phyloP scores from a whole-genome alignment of 2,113 vertebrate genomes.

The Fregata magnificens region DNA sequence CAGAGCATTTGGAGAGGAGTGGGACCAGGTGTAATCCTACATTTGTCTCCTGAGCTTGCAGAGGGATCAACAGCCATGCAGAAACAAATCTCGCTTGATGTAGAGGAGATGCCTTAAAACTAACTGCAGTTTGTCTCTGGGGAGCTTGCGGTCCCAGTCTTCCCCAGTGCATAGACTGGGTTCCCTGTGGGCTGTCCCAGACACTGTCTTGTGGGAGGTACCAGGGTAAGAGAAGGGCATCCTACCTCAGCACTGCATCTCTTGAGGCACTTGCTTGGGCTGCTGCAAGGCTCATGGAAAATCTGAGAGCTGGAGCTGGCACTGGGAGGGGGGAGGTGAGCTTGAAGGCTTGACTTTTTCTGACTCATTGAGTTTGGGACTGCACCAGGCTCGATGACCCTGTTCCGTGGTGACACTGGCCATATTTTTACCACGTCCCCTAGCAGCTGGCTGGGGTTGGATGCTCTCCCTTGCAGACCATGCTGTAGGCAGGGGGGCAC shows the following conservation, averaged over 20 bases:
- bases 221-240: not conserved
- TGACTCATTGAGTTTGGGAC: not conserved
- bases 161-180: fast-evolving
- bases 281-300: not conserved
- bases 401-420: fast-evolving
- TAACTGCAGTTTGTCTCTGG: not conserved
- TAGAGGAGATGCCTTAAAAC: not conserved
- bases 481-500: not conserved
- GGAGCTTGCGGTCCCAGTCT: not conserved
- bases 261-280: not conserved
- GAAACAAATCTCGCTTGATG: not conserved
- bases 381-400: not conserved
- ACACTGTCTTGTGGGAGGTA: not conserved
- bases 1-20: not conserved
- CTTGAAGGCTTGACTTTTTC: not conserved
- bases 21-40: not conserved
- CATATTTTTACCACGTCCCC: fast-evolving
- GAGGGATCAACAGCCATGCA: not conserved
- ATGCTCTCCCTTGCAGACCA: not conserved
- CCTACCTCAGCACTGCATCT: not conserved
- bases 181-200: not conserved
- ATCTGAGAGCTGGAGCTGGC: not conserved
- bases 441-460: not conserved
- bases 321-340: not conserved
- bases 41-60: not conserved